These are phyloP conservation scores for Lissonota sp. DNA, from an alignment of 2,888 invertebrate genomes.

Conservation along the genomic window DNA sequence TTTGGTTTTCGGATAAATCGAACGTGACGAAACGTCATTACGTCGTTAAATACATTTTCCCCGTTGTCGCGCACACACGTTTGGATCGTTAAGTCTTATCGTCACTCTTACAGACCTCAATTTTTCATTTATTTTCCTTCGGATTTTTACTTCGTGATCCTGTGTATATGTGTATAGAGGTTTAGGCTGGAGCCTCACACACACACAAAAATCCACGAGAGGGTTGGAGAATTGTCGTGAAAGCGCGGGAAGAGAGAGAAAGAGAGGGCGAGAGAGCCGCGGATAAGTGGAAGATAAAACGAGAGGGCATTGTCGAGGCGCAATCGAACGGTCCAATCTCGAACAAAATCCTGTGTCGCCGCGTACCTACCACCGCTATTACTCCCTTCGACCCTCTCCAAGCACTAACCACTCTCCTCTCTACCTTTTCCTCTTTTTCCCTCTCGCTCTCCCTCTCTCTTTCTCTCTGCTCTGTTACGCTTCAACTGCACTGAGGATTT, in stretches of 20 bases:
- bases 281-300: constrained; percentile 64
- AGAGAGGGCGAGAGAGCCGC: constrained; percentile 38
- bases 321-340: constrained; percentile 66
- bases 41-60: constrained; percentile 25
- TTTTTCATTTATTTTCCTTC: constrained; percentile 34
- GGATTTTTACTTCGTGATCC: background rate
- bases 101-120: constrained; percentile 24
- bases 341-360: constrained; percentile 62
- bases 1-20: too few relatives aligned
- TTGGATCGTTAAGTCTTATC: constrained; percentile 31
- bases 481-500: constrained; percentile 57
- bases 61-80: constrained; percentile 14
- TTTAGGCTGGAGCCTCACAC: constrained; percentile 36
- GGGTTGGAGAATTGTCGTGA: constrained; percentile 32
- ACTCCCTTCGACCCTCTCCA: constrained; percentile 42
- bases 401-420: constrained; percentile 44
- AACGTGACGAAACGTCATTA: too few relatives aligned
- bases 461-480: constrained; percentile 33
- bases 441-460: constrained; percentile 7
- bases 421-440: background rate
- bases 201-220: constrained; percentile 1
- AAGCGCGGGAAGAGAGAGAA: constrained; percentile 17
- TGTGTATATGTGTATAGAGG: background rate
- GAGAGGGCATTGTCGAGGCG: constrained; percentile 69
- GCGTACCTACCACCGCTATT: constrained; percentile 56